Base-by-base conservation (phyloP, 2,888 invertebrate species). In the Cartodere bifasciata region DNA sequence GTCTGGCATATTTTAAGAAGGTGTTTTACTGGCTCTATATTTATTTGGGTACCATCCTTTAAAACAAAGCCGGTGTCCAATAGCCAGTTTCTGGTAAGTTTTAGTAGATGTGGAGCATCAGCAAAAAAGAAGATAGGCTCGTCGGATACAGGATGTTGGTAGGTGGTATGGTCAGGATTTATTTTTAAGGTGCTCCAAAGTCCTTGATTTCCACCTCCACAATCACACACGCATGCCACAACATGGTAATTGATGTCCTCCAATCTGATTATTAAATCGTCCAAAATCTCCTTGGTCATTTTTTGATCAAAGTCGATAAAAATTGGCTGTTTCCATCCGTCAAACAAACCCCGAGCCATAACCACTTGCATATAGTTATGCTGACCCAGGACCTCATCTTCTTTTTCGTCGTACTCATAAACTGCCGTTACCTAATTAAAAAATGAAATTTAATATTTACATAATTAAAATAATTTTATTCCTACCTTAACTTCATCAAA, bases 231-330 rank as follows among this genome's bases (percentile, higher is more conserved):
- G 32, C 42, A 44, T 3, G 45, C 48, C 3, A 51, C 47, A 11
- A 51, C 49, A 16, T 41, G 35, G 36, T 43, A 52, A 6, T 36
- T 36, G 2, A 40, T 32, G 17, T 35, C 28, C 29, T 45, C 31
- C 4, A 50, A 30, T 11, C 38, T 22, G 3, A 16, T 29, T 16
- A 48, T 43, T 3, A 47, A 16, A 11, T 37, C 16, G 2, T 32
- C 6, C 13, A 45, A 34, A 34, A 49, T 29, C n/a, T 37, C 15
- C 33, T 40, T 31, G 12, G 48, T 50, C 28, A 53, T 45, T 34
- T 44, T 49, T 34, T 40, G 26, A 33, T 51, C 53, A 36, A 54
- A 53, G 10, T 34, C 39, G 9, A 42, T 27, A 28, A 34, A 48
- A 13, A 47, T 32, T 12, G 42, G 45, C 30, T 49, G 47, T 25